Evolutionary conservation across 2,797 vertebrate genomes (phyloP), one percentile per base, ranked within the genome.

Genomic region (Macrochelys suwanniensis): DNA sequence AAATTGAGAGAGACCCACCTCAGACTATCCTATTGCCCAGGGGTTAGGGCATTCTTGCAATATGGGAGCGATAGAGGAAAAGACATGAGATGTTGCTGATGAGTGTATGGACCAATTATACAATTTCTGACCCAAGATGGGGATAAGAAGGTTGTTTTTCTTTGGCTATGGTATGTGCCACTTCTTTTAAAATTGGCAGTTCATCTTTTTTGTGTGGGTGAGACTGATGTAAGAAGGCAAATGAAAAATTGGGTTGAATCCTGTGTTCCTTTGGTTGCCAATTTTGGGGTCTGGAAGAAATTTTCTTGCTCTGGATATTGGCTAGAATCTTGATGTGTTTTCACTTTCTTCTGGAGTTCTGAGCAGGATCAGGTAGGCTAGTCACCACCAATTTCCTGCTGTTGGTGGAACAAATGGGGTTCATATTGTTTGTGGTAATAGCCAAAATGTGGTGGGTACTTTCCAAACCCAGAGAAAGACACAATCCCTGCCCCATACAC

Each of bases 211-310:
- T 87, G 84, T 90, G 85, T 25, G 45, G 28, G 11, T 87, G 82
- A 68, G 77, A 95, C 87, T 94, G 87, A 92, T 23, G 54, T 83
- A 82, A 95, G 95, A 97, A 95, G 45, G 85, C 94, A 97, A 85
- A 65, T 92, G 21, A 96, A 85, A 82, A 31, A 25, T 88, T 59
- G 92, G 17, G 77, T 95, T 94, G 80, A 85, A 92, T 93, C 89
- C 83, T 89, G 47, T 95, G 47, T 96, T 90, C 57, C 47, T 96
- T 82, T 91, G 33, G 57, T 93, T 97, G 94, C 94, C 94, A 96
- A 6, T 82, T 26, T 26, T 53, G 33, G 65, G 28, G 49, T 97
- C 96, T 97, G 96, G 92, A 97, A 97, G 74, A 96, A 80, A 96
- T 97, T 95, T 94, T 90, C 93, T 90, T 68, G 19, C 15, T 4